Conservation (phyloP, 2,797 vertebrate genomes). For the Melanotaenia pygmaea region DNA sequence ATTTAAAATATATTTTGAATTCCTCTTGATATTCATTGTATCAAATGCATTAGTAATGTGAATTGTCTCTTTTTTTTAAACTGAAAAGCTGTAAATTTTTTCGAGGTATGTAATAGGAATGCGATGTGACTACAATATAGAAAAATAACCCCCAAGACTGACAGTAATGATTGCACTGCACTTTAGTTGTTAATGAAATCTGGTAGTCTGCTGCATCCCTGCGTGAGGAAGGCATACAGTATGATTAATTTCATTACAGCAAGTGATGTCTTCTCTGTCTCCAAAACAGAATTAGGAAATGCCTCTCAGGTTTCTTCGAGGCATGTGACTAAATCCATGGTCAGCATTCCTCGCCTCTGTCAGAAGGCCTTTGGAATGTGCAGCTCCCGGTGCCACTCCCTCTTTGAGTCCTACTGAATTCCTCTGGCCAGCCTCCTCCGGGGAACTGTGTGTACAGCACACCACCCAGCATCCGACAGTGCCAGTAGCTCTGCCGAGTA, state of each 20-base stretch:
- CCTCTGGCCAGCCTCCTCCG: conserved; percentile 43
- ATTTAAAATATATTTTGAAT: neutral
- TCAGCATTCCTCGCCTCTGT: conserved; percentile 63
- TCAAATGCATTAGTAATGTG: neutral
- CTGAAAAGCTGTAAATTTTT: neutral
- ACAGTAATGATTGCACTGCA: neutral
- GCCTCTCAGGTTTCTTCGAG: conserved; percentile 39
- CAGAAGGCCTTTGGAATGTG: conserved; percentile 63
- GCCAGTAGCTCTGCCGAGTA: conserved; percentile 51
- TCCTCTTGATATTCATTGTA: neutral
- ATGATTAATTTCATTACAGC: conserved; percentile 2
- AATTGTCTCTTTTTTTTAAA: too few relatives aligned
- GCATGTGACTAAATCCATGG: conserved; percentile 48
- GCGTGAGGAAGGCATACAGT: neutral
- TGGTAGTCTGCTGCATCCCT: neutral
- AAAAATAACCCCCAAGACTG: neutral
- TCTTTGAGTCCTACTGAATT: conserved; percentile 48
- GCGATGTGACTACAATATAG: neutral
- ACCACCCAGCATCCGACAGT: conserved; percentile 32
- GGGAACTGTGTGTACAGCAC: conserved; percentile 39
- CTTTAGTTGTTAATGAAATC: neutral
- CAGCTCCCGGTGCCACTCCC: conserved; percentile 46
- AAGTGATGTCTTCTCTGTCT: conserved; percentile 7
- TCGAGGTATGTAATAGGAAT: neutral
- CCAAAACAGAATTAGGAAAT: conserved; percentile 46